A percentile compares a stretch with the other conserved stretches of the same genome.
Evolutionary conservation across 2,888 invertebrate species (phyloP).

Genomic region (Rhabditophanes sp.): DNA sequence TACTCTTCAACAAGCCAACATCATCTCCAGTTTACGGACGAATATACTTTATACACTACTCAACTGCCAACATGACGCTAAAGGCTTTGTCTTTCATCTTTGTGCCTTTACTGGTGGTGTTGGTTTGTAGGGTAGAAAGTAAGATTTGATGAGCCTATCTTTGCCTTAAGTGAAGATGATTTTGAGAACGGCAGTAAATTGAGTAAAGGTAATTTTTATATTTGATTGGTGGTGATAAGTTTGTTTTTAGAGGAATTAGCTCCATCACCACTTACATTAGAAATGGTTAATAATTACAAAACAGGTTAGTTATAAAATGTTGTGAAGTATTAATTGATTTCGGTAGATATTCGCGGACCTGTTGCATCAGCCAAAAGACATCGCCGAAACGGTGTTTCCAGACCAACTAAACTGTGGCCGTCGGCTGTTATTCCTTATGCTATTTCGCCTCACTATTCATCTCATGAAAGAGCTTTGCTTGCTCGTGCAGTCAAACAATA

Average conservation of each 20-base stretch:
- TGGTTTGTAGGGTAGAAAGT: no score
- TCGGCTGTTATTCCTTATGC: slow-evolving; percentile 43
- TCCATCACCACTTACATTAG: slow-evolving; percentile 26
- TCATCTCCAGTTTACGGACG: no score
- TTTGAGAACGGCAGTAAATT: slow-evolving; percentile 26
- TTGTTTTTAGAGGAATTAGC: slow-evolving; percentile 25
- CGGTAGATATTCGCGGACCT: slow-evolving; percentile 20
- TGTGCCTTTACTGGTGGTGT: no score
- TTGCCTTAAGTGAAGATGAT: slow-evolving; percentile 17
- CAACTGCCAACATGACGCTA: no score
- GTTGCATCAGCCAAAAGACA: slow-evolving; percentile 11
- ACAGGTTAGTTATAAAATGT: slow-evolving; percentile 27
- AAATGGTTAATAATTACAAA: slow-evolving; percentile 30
- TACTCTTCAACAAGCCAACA: no score
- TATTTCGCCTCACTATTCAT: slow-evolving; percentile 38
- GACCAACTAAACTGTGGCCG: slow-evolving; percentile 42
- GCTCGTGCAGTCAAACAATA: slow-evolving; percentile 44
- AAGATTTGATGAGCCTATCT: no score
- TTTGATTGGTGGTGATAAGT: neutral
- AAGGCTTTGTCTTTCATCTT: no score
- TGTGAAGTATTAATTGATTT: slow-evolving; percentile 13
- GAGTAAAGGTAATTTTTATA: slow-evolving; percentile 19
- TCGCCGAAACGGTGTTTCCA: slow-evolving; percentile 37
- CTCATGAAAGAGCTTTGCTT: slow-evolving; percentile 40
- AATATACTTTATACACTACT: no score